Evolutionary conservation across 2,113 vertebrate genomes (phyloP).

Genomic region (Menura novaehollandiae): DNA sequence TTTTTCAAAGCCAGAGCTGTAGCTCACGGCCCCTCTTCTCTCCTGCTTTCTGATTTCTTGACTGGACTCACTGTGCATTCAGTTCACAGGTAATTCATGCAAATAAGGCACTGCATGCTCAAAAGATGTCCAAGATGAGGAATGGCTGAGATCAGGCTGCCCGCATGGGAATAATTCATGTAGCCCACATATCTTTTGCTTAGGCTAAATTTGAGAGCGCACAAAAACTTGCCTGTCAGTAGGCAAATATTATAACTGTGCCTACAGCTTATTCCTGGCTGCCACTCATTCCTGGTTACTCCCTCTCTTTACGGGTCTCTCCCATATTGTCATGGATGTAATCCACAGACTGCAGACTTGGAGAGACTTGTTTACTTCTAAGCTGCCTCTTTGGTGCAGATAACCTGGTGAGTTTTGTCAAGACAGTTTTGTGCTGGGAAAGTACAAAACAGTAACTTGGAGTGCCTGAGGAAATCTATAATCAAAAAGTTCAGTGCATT

Average conservation of each 20-base stretch:
- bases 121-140: background rate
- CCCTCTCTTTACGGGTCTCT: background rate
- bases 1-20: conserved; percentile 16
- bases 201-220: background rate
- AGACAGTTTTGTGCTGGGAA: background rate
- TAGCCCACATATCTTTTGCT: background rate
- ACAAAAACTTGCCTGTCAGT: background rate
- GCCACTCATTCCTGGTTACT: background rate
- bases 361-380: background rate
- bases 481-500: background rate
- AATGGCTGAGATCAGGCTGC: background rate
- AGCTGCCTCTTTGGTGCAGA: background rate
- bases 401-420: background rate
- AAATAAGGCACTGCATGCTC: background rate
- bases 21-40: background rate
- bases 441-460: background rate
- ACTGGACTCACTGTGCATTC: background rate
- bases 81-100: background rate
- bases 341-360: background rate
- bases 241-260: background rate
- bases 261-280: background rate
- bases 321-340: background rate
- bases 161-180: background rate
- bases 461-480: background rate
- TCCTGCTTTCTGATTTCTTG: background rate